Evolutionary conservation across 2,113 vertebrate species (phyloP).

Genomic region (Chrysemys picta): DNA sequence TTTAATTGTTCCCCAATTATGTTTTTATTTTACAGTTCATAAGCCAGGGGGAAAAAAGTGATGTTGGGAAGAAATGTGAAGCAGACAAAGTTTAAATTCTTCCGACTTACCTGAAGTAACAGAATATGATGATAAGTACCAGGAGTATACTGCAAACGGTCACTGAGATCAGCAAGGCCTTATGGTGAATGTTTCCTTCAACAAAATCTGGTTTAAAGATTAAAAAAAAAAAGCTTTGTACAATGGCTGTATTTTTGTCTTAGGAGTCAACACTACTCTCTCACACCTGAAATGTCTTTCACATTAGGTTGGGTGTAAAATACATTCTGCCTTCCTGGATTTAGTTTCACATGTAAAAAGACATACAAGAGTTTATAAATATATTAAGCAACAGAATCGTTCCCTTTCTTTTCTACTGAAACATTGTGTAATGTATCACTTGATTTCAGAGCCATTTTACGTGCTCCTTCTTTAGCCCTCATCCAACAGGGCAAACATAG

Average conservation of each 20-base stretch:
- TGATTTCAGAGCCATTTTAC: not conserved
- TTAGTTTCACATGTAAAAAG: not conserved
- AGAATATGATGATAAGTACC: conserved; percentile 89
- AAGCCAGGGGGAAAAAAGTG: not conserved
- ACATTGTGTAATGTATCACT: not conserved
- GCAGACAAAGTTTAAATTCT: not conserved
- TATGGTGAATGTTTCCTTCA: conserved; percentile 90
- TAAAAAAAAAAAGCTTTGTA: not conserved
- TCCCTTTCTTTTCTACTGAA: not conserved
- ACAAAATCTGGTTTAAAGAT: conserved; percentile 82
- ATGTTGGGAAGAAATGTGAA: not conserved
- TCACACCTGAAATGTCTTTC: not conserved
- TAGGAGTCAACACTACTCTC: not conserved
- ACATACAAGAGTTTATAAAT: not conserved
- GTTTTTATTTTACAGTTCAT: not conserved
- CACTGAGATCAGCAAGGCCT: conserved; percentile 91
- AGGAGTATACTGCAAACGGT: conserved; percentile 91
- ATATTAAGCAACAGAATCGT: accelerated
- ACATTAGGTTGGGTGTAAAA: not conserved
- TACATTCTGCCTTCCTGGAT: not conserved
- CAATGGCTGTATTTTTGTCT: not conserved
- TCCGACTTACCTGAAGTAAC: conserved; percentile 91
- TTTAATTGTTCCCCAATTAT: not conserved
- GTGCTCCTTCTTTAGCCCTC: not conserved
- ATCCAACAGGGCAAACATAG: not conserved